A percentile compares a stretch with the other conserved stretches of the same genome.
phyloP scores from a whole-genome alignment of 2,797 vertebrate species.

The Hippoglossus hippoglossus region DNA sequence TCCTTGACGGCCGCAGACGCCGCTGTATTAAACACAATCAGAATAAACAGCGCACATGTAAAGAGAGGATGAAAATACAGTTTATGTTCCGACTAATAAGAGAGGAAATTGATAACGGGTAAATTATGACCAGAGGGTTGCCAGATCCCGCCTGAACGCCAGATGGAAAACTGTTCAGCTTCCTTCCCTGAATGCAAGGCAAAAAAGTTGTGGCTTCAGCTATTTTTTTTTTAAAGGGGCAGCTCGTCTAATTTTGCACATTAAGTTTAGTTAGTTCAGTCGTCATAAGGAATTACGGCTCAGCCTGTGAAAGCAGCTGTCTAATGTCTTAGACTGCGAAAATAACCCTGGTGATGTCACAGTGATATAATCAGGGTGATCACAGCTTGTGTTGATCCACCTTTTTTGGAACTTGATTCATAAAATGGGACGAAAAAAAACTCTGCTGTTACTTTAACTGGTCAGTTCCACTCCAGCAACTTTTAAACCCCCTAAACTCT shows the following conservation, averaged over 20 bases:
- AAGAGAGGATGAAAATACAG: neutral
- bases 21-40: neutral
- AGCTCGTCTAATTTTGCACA: conserved; percentile 12
- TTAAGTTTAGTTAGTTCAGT: neutral
- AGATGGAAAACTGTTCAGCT: conserved; percentile 5
- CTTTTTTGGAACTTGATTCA: too few relatives aligned
- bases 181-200: neutral
- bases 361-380: neutral
- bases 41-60: too few relatives aligned
- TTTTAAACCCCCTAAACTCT: too few relatives aligned
- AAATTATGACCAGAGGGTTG: conserved; percentile 27
- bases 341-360: neutral
- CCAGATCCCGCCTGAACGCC: conserved; percentile 6
- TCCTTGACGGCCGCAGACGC: neutral
- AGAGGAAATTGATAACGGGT: conserved; percentile 25
- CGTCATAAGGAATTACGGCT: neutral
- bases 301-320: neutral
- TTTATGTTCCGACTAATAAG: neutral
- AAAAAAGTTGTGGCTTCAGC: conserved; percentile 11
- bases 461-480: too few relatives aligned
- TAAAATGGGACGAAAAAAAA: too few relatives aligned
- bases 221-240: conserved; percentile 21
- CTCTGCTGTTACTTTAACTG: too few relatives aligned
- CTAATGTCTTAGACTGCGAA: neutral
- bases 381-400: neutral